phyloP scores from a whole-genome alignment of 2,888 invertebrate genomes.

The Tiliacea citrago region DNA sequence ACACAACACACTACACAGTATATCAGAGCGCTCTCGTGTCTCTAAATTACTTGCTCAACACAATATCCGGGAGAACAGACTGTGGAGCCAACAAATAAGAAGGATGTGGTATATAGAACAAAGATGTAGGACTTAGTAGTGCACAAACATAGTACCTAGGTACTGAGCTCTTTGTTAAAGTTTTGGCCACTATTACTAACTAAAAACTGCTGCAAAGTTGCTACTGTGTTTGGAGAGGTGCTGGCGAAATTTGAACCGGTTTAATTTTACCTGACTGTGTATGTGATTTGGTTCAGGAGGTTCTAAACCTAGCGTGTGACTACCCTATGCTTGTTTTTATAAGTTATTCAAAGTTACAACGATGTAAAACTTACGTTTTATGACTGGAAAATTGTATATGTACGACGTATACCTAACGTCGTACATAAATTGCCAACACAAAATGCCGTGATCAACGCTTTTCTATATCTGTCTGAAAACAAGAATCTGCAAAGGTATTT shows the following conservation, averaged over 20 bases:
- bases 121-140: too few species aligned
- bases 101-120: conserved; percentile 17
- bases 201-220: background rate
- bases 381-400: too few species aligned
- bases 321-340: too few species aligned
- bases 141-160: background rate
- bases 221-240: background rate
- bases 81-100: background rate
- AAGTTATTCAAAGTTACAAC: too few species aligned
- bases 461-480: too few species aligned
- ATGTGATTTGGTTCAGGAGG: too few species aligned
- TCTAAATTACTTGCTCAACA: conserved; percentile 69
- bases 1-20: conserved; percentile 35
- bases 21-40: conserved; percentile 39
- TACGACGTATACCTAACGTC: too few species aligned
- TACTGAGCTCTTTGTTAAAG: background rate
- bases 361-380: too few species aligned
- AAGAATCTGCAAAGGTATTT: too few species aligned
- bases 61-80: conserved; percentile 64
- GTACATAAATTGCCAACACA: too few species aligned
- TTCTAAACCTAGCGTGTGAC: too few species aligned
- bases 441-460: too few species aligned
- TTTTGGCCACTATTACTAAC: background rate
- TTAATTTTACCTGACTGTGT: background rate
- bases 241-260: background rate